Evolutionary conservation across 2,113 vertebrate species (phyloP).

Genomic region (Brachionichthys hirsutus): DNA sequence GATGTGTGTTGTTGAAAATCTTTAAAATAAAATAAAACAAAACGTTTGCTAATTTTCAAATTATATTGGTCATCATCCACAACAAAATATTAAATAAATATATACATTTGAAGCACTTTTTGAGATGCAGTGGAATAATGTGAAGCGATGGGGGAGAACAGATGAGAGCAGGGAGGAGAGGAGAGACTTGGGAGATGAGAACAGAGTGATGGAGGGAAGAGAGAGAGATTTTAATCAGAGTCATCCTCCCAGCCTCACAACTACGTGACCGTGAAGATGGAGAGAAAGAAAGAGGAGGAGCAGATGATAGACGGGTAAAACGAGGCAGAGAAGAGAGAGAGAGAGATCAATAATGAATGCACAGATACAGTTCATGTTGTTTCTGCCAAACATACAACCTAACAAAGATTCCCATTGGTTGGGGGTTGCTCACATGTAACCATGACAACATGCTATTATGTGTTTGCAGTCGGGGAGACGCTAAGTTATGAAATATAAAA

Average conservation of each 20-base stretch:
- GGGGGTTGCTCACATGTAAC: conserved; percentile 13
- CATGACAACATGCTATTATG: conserved; percentile 37
- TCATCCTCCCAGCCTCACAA: conserved; percentile 47
- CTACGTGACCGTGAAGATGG: conserved; percentile 43
- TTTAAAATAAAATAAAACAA: too few relatives aligned
- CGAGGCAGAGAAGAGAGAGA: conserved; percentile 8
- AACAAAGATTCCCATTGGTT: conserved; percentile 34
- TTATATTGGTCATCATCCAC: too few relatives aligned
- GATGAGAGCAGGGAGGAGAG: conserved; percentile 8
- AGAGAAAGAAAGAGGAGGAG: conserved; percentile 22
- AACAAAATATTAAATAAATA: too few relatives aligned
- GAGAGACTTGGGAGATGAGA: conserved; percentile 4
- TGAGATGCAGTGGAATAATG: not conserved
- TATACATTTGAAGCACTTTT: too few relatives aligned
- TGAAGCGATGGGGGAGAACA: not conserved
- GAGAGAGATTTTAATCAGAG: conserved; percentile 48
- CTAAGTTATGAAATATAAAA: not conserved
- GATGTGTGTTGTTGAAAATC: too few relatives aligned
- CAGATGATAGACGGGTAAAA: not conserved
- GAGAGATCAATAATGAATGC: not conserved
- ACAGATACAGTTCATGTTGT: conserved; percentile 38
- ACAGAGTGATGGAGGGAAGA: conserved; percentile 7
- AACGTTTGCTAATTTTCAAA: too few relatives aligned
- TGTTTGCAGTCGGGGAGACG: not conserved
- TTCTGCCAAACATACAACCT: conserved; percentile 15